Evolutionary conservation across 2,888 invertebrate genomes (phyloP), one percentile per base, ranked within the genome.

Genomic region (Leptopilina myrica): DNA sequence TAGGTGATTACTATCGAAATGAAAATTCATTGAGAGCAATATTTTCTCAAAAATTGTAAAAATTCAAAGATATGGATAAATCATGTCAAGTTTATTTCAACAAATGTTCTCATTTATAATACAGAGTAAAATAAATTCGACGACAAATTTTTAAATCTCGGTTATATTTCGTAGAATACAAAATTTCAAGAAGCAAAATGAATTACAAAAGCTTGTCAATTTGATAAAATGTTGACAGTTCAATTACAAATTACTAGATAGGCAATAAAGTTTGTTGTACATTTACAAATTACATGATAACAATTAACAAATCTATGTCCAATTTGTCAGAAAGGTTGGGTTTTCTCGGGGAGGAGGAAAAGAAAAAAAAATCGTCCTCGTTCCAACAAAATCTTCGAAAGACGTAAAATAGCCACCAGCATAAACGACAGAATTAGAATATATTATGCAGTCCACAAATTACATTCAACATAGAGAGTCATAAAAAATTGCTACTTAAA

Each of bases 261-360:
- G 49, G 11, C 49, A 49, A 49, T 49, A 49, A 49, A 49, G 49
- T 49, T 49, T 49, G 49, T 12, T 12, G 46, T 46, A 67, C 46
- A 46, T 67, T 49, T 49, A 67, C 64, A 33, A 20, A 33, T 3
- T 26, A 12, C 7, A 49, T 12, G 59, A n/a, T 15, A 59, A 59
- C 14, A 59, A 69, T 14, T 12, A 69, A 69, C 49, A 69, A 69
- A 49, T 69, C 49, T 26, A 8, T 69, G 49, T 46, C 69, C 26
- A 69, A 49, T 49, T 7, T 69, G 69, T 53, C 26, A 33, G 8
- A 49, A 26, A 69, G 69, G 69, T 69, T 69, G 69, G 69, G 69
- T 69, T 14, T 12, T 5, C 26, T 49, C 49, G 12, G 49, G 49
- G 49, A 11, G 11, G 12, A 11, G 2, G 49, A 49, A 49, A 49